Base-by-base conservation (phyloP, 2,888 invertebrate genomes). In the Schizotus pectinicornis region DNA sequence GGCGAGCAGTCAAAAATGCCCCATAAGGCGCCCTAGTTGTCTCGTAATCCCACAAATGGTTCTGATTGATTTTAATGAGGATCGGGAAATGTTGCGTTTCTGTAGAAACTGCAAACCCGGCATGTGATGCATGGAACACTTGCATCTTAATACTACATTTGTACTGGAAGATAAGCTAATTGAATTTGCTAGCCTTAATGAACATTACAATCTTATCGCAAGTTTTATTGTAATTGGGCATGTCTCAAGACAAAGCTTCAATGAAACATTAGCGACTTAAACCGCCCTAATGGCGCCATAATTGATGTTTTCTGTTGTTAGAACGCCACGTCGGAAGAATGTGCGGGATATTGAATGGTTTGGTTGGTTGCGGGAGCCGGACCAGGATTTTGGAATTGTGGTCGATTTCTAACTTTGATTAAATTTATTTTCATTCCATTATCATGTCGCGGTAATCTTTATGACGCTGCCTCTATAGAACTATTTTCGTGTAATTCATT, bases 161-260 rank as follows among this genome's bases (percentile, higher is more conserved):
- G 38, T 45, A 36, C 45, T 55, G 45, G 30, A 36, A 57, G 66
- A 67, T 67, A 67, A 64, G 63, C 64, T 64, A 64, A 67, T 67
- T 64, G 64, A 64, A 64, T 64, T 66, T 56, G 63, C 66, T 61
- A 64, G 66, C 59, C 55, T 57, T 56, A 57, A 63, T 61, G 52
- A 61, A 50, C 46, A 45, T 43, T 61, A 51, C 48, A 52, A 52
- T 59, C 60, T 65, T 66, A 66, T 66, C 64, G 52, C 49, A 56
- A 56, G 48, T 48, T 59, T 59, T 57, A 61, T 48, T 61, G 66
- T 64, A 64, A 62, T 62, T 64, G 59, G 50, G 47, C 47, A 46
- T 55, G 64, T 55, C 64, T 54, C 59, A 59, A 64, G 52, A 47
- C 43, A 61, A 58, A 56, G 50, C 55, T 45, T 49, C 47, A 33